Percentiles rank a stretch among this genome's conserved stretches.
Conservation (phyloP, 2,888 invertebrate species). For the Nomada ruficornis region DNA sequence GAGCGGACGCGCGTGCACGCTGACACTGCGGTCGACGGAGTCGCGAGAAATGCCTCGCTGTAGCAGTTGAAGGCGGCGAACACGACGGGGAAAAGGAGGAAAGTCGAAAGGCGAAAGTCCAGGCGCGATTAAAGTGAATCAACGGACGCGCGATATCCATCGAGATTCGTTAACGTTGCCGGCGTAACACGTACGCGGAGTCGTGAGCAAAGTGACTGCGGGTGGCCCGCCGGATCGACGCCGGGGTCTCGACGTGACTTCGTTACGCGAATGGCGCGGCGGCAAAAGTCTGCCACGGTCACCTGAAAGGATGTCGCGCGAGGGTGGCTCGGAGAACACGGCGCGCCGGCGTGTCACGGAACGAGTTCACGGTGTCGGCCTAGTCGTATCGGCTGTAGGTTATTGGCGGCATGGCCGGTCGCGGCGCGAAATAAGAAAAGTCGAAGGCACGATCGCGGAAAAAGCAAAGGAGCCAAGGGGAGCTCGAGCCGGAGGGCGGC, state of each 20-base stretch:
- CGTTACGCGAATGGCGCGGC: conserved; percentile 39
- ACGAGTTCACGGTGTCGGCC: background rate
- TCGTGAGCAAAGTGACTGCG: conserved; percentile 23
- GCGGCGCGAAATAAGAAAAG: background rate
- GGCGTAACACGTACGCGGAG: background rate
- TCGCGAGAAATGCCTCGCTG: no score
- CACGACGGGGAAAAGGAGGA: no score
- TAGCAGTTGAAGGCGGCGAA: no score
- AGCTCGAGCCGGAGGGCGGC: conserved; percentile 19
- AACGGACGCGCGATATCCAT: no score
- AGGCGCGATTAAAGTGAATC: no score
- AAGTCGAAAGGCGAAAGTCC: no score
- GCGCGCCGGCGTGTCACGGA: background rate
- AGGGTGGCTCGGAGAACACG: conserved; percentile 13
- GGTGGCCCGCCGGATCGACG: conserved; percentile 56
- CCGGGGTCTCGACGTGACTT: conserved; percentile 55
- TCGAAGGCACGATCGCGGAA: background rate
- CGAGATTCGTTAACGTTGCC: conserved; percentile 14
- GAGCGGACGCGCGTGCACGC: no score
- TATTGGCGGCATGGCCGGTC: conserved; percentile 3
- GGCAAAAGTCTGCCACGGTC: background rate
- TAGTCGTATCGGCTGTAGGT: background rate
- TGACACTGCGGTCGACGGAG: no score
- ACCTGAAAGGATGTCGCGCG: background rate
- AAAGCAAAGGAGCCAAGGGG: conserved; percentile 1